These are phyloP conservation scores for Drosophila chauvacae DNA, from an alignment of 1,140 invertebrate species.

Conservation along the genomic window DNA sequence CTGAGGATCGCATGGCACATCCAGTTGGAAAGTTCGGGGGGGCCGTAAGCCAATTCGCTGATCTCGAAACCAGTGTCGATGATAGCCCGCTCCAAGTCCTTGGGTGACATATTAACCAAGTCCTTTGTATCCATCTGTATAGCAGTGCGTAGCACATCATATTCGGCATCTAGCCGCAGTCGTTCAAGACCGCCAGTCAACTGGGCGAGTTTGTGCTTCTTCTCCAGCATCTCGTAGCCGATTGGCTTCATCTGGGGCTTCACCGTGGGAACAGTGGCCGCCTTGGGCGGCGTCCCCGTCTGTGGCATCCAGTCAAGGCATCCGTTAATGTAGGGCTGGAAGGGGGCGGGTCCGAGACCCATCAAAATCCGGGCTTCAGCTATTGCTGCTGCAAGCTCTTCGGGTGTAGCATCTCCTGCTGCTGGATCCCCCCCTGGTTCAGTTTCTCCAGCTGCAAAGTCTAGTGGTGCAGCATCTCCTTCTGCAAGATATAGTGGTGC, in stretches of 20 bases:
- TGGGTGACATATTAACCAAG: not conserved
- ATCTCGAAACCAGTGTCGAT: not conserved
- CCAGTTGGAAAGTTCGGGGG: rapidly evolving
- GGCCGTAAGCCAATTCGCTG: not conserved
- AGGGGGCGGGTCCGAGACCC: not conserved
- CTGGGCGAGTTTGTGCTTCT: not conserved
- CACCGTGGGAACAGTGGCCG: not conserved
- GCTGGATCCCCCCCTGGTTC: too few species aligned
- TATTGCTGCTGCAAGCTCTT: not conserved
- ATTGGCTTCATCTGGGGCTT: constrained; percentile 2
- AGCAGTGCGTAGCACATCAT: not conserved
- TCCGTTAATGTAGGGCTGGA: not conserved
- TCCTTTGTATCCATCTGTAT: not conserved
- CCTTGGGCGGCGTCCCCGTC: not conserved
- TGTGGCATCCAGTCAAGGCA: not conserved
- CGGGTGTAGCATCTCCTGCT: too few species aligned
- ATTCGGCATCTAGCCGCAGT: not conserved
- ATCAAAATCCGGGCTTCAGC: not conserved
- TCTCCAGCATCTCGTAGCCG: constrained; percentile 4
- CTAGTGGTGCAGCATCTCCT: too few species aligned
- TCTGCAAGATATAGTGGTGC: too few species aligned
- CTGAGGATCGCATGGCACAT: not conserved
- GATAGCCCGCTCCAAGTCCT: not conserved
- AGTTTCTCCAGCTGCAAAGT: not conserved
- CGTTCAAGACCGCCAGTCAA: not conserved